These are phyloP conservation scores for Drosophila borborema DNA, from an alignment of 2,888 invertebrate species.

Conservation along the genomic window DNA sequence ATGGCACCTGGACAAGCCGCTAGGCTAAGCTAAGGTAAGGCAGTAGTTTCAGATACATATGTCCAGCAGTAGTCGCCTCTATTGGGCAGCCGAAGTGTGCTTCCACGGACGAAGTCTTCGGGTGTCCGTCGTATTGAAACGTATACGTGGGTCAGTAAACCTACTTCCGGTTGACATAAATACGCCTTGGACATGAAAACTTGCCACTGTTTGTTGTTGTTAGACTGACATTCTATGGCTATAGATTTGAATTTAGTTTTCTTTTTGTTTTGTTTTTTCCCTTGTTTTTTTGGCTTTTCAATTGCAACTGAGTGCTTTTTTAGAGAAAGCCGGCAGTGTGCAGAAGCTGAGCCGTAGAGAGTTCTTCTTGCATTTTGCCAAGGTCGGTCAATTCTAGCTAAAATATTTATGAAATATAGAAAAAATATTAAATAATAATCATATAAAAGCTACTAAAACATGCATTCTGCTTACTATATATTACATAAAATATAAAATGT, in stretches of 20 bases:
- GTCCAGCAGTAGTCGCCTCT: constrained; percentile 54
- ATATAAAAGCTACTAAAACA: no score
- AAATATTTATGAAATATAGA: neutral
- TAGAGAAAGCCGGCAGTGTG: neutral
- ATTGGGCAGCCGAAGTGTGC: constrained; percentile 54
- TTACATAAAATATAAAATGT: no score
- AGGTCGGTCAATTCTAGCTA: neutral
- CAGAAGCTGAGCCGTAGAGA: neutral
- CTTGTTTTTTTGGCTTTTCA: constrained; percentile 11
- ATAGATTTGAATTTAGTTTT: constrained; percentile 57
- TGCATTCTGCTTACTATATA: no score
- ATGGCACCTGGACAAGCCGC: constrained; percentile 13
- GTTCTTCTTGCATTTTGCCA: neutral
- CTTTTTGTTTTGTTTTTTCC: constrained; percentile 2
- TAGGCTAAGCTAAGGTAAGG: constrained; percentile 11
- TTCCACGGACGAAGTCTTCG: constrained; percentile 34
- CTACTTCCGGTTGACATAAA: constrained; percentile 86
- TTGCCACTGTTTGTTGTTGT: constrained; percentile 64
- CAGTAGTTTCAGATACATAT: constrained; percentile 36
- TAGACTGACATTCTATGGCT: constrained; percentile 56
- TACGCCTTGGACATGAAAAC: constrained; percentile 86
- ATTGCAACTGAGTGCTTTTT: constrained; percentile 11
- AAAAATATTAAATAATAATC: neutral
- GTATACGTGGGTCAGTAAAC: constrained; percentile 86
- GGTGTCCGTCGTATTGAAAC: constrained; percentile 55